Evolutionary conservation across 2,888 invertebrate species (phyloP), one percentile per base, ranked within the genome.

Genomic region (Cyrtodaria siliqua): DNA sequence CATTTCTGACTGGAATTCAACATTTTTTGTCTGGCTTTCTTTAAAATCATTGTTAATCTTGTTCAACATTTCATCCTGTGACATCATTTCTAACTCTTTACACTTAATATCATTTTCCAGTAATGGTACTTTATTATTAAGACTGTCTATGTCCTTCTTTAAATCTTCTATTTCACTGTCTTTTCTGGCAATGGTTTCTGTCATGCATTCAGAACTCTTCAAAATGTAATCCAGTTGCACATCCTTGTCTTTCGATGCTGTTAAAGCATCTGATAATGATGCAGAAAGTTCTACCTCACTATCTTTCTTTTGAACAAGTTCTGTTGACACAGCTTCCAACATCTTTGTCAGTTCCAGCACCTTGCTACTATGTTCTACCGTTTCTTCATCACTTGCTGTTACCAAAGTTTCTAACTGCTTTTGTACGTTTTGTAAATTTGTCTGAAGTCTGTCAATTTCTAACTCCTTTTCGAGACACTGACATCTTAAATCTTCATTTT

Each of bases 181-280:
- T 59, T 74, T 74, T 33, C 63, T 27, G 2, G 40, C 63, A 9
- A 67, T 20, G 12, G 69, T 64, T 49, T 68, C 64, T 42, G 49
- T 44, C 64, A 81, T 63, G 26, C 69, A 69, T 40, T 53, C 47
- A 20, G 75, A 52, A 42, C 75, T 75, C 42, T 69, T 33, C n/a
- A 75, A 38, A n/a, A 75, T 50, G 27, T 75, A 75, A 23, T 69
- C 64, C 27, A 76, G 50, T 59, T 76, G 71, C 42, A 59, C 23
- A 20, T 67, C 67, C 33, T 63, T 68, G 27, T 68, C 68, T 27
- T 50, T 47, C 26, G 16, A 14, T 42, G 14, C 33, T 2, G 14
- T n/a, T n/a, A n/a, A n/a, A n/a, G n/a, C n/a, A n/a, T n/a, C n/a
- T n/a, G n/a, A n/a, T n/a, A n/a, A n/a, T n/a, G n/a, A n/a, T n/a